phyloP scores from a whole-genome alignment of 2,113 vertebrate species.

The Elgaria multicarinata region DNA sequence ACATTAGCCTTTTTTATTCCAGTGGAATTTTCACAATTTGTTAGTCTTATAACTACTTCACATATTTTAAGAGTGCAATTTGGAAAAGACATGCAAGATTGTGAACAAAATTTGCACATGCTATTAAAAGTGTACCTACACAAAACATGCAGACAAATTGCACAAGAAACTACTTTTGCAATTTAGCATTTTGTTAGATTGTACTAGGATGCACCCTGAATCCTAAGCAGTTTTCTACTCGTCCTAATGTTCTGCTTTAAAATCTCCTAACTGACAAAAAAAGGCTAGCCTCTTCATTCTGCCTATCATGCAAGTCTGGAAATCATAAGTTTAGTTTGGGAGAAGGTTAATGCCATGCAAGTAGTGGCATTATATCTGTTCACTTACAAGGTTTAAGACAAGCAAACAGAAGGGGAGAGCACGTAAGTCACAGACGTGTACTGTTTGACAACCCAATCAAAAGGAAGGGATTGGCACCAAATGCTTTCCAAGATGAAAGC shows the following conservation, averaged over 20 bases:
- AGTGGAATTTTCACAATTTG: conserved; percentile 44
- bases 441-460: conserved; percentile 28
- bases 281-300: background rate
- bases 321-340: conserved; percentile 17
- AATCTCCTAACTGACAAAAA: background rate
- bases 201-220: background rate
- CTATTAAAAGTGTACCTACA: background rate
- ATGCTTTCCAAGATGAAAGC: background rate
- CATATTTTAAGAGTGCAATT: conserved; percentile 20
- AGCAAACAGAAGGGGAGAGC: conserved; percentile 17
- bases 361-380: conserved; percentile 29
- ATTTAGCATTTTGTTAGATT: background rate
- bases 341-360: conserved; percentile 31
- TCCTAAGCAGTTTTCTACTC: background rate
- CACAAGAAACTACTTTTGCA: conserved; percentile 19
- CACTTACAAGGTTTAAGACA: conserved; percentile 4
- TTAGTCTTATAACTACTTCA: conserved; percentile 27
- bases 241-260: conserved; percentile 13
- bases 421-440: conserved; percentile 5
- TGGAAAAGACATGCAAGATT: conserved; percentile 31
- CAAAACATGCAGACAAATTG: conserved; percentile 25
- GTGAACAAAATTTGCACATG: background rate
- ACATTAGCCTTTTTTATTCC: conserved; percentile 38
- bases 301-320: background rate
- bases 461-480: background rate